phyloP scores from a whole-genome alignment of 2,888 invertebrate genomes.

The Arge pagana region DNA sequence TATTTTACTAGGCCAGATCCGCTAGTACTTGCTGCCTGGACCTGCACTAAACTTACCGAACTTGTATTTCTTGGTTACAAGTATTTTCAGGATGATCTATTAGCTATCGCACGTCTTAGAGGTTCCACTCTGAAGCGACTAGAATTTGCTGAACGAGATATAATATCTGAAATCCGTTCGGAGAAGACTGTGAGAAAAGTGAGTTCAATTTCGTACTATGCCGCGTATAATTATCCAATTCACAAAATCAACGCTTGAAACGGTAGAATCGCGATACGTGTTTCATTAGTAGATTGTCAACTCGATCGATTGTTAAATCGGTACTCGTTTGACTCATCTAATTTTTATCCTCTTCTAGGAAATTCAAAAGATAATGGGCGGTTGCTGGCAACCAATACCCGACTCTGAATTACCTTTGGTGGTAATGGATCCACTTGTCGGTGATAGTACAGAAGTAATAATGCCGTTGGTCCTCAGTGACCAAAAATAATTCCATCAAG shows the following conservation, averaged over 20 bases:
- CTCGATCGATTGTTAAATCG: constrained; percentile 16
- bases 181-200: constrained; percentile 45
- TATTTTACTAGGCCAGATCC: constrained; percentile 60
- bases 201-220: constrained; percentile 29
- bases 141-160: constrained; percentile 63
- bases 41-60: constrained; percentile 64
- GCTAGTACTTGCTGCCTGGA: constrained; percentile 70
- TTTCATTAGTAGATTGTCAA: constrained; percentile 3
- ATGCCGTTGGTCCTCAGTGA: constrained; percentile 64
- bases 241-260: too few relatives aligned
- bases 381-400: constrained; percentile 63
- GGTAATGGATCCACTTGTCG: constrained; percentile 60
- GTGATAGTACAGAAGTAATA: constrained; percentile 65
- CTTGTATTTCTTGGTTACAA: constrained; percentile 65
- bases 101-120: constrained; percentile 69
- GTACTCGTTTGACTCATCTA: constrained; percentile 1
- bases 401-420: constrained; percentile 63
- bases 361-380: constrained; percentile 63
- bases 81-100: constrained; percentile 66
- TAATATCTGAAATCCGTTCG: constrained; percentile 41
- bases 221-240: too few relatives aligned
- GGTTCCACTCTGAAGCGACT: constrained; percentile 62
- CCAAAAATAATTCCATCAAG: constrained; percentile 55
- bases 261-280: too few relatives aligned
- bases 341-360: constrained; percentile 53